Evolutionary conservation across 2,888 invertebrate genomes (phyloP), one percentile per base, ranked within the genome.

Genomic region (Apoda limacodes): DNA sequence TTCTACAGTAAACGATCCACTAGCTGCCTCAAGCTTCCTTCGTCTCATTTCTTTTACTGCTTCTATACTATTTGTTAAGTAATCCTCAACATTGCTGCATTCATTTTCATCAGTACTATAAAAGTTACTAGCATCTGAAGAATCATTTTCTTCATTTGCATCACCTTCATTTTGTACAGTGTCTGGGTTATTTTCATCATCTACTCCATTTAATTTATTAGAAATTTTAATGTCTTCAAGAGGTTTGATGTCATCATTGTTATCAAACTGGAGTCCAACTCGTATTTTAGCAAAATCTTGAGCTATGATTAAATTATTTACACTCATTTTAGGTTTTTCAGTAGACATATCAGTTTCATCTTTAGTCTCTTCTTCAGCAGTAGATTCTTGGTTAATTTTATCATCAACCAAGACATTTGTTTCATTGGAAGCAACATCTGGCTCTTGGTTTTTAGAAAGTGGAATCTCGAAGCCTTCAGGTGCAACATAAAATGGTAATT

Each of bases 401-500:
- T 38, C 46, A 12, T 39, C 28, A 10, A 12, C 17, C 10, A 9
- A 12, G 31, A 30, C 23, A 13, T 32, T 20, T 25, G 6, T 35
- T 20, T 43, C 38, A n/a, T 22, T 24, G 14, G 35, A 17, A 38
- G 45, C 35, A 21, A 43, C 39, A 36, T 51, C 50, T 13, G 47
- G 41, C 9, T 46, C 46, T 37, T 52, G 50, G 28, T 46, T 52
- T 39, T 82, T 78, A n/a, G 82, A 65, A 42, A 86, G 66, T 2
- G 92, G 89, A 27, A 83, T 69, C 65, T 90, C 91, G 70, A 86
- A 92, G 2, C 90, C 92, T 46, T 91, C 89, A 9, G 98, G 98
- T 25, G 88, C 83, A 3, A 94, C 89, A 80, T 94, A 99, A 69
- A 93, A 98, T 1, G 98, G 98, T 30, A 99, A 74, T 69, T 95